These are phyloP conservation scores for Hydrocynus forskahlii DNA, from an alignment of 2,797 vertebrate species.

Conservation along the genomic window DNA sequence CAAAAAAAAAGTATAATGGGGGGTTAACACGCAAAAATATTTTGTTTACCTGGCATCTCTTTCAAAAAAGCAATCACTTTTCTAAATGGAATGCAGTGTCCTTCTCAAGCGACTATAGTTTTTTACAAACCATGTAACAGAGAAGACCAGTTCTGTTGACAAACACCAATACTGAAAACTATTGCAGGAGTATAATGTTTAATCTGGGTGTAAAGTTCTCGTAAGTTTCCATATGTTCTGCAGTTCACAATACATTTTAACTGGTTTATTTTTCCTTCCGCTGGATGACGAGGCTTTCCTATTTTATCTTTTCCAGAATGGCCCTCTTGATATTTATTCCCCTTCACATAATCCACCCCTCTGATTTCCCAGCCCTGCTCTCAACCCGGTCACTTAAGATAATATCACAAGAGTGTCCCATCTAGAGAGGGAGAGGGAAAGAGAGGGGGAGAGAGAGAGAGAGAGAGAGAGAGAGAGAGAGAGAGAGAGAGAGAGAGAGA, in stretches of 20 bases:
- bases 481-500: background rate
- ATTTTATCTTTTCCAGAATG: background rate
- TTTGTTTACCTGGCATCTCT: too few species aligned
- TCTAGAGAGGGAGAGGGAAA: slow-evolving; percentile 1
- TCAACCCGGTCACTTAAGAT: slow-evolving; percentile 31
- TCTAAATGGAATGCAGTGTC: too few species aligned
- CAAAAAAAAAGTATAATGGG: too few species aligned
- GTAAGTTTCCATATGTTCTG: background rate
- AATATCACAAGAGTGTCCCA: slow-evolving; percentile 27
- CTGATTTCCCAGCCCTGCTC: slow-evolving; percentile 20
- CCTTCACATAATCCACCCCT: slow-evolving; percentile 12
- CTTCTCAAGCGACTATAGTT: too few species aligned
- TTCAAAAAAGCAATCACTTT: too few species aligned
- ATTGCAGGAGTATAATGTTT: too few species aligned
- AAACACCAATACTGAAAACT: too few species aligned
- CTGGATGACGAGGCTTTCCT: background rate
- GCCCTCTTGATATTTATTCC: background rate
- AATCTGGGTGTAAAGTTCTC: background rate
- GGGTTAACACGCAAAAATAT: too few species aligned
- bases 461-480: slow-evolving; percentile 7
- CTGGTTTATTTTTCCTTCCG: background rate
- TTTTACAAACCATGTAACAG: too few species aligned
- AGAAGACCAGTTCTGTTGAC: too few species aligned
- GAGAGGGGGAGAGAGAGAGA: background rate
- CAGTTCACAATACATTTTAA: background rate